Conservation (phyloP, 2,888 invertebrate species). For the Machimus rusticus region DNA sequence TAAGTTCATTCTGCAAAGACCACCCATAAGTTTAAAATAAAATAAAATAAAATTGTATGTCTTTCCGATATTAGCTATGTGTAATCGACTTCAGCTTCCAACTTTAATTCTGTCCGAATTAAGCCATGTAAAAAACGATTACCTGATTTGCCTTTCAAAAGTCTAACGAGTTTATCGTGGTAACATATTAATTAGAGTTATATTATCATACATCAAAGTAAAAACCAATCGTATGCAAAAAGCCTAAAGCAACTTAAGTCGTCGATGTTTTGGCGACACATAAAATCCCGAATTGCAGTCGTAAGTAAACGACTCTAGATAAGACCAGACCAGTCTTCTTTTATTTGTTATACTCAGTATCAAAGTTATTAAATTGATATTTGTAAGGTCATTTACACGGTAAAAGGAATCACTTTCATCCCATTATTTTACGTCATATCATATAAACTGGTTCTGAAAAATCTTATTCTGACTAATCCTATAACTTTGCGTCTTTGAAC, state of each 20-base stretch:
- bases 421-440: not conserved
- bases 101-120: too few relatives aligned
- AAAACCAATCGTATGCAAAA: not conserved
- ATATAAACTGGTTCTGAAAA: not conserved
- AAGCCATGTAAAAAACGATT: too few relatives aligned
- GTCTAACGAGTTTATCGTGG: not conserved
- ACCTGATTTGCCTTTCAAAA: not conserved
- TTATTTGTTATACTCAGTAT: too few relatives aligned
- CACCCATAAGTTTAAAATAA: too few relatives aligned
- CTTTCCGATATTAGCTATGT: too few relatives aligned
- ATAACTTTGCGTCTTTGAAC: not conserved
- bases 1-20: too few relatives aligned
- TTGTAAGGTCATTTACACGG: not conserved
- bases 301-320: too few relatives aligned
- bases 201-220: not conserved
- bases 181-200: not conserved
- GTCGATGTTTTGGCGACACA: not conserved
- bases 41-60: too few relatives aligned
- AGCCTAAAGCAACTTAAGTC: not conserved
- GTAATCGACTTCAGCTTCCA: too few relatives aligned
- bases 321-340: too few relatives aligned
- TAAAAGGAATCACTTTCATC: not conserved
- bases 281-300: too few relatives aligned
- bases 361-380: not conserved
- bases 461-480: not conserved